Base-by-base conservation (phyloP, 2,888 invertebrate genomes). In the Dolomedes plantarius region DNA sequence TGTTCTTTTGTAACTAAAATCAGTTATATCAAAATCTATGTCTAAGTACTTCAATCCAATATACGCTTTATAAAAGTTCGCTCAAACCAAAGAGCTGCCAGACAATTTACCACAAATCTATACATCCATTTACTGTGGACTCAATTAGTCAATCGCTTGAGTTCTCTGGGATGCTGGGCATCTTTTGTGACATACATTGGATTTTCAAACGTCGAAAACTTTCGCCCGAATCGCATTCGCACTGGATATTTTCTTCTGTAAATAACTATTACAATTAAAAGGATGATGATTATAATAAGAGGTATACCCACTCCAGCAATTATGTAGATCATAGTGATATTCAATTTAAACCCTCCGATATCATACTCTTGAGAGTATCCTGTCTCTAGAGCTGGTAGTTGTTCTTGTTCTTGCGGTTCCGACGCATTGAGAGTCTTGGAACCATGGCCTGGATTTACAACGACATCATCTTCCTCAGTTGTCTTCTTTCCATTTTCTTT, bases 151-250 rank as follows among this genome's bases (percentile, higher is more conserved):
- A 86, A 39, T 56, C 86, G 62, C 27, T 79, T 82, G 3, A 87
- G 67, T 71, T 87, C 87, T 74, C 83, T 74, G 11, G 87, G 87
- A 56, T 87, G 74, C 31, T 87, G 87, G 31, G 83, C 87, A 32
- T 87, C 87, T 87, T 87, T 82, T 0, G 73, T 62, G 2, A 81
- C 77, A 62, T 87, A 87, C 87, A 87, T 87, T 3, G 89, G 89
- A 62, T 89, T 89, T 65, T 89, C 89, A 32, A 89, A 88, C 16
- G 89, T 89, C 11, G 87, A 88, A 67, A 89, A 89, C 65, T 88
- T 89, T 23, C 88, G 69, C 16, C 89, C 89, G 32, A 89, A 85
- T 23, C 75, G 77, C 89, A 89, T 89, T 19, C 89, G 73, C 11
- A 88, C 89, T 6, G 89, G 89, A 56, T 89, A 89, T 46, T 74